Evolutionary conservation across 1,140 invertebrate species (phyloP).

Genomic region (Bicyclus anynana): DNA sequence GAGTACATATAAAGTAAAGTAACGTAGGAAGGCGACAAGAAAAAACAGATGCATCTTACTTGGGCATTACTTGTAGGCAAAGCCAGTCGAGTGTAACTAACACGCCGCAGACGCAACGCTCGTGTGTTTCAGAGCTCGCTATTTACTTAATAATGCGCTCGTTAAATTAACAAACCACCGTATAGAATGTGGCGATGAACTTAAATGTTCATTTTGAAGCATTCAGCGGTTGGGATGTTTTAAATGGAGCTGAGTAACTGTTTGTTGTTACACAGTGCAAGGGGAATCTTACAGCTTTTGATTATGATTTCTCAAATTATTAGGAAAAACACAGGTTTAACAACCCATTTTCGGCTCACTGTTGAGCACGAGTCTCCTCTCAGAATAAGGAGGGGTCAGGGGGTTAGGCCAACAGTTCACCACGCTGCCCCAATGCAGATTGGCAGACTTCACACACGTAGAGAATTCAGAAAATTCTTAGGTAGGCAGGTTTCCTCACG

Average conservation of each 20-base stretch:
- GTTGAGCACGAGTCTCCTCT: no score
- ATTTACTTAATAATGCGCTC: constrained; percentile 37
- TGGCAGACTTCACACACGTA: no score
- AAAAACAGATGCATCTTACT: background rate
- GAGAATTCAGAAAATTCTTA: no score
- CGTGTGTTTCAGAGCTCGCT: constrained; percentile 41
- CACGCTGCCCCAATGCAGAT: no score
- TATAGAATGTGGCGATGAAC: constrained; percentile 22
- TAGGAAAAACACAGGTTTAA: no score
- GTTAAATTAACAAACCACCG: constrained; percentile 41
- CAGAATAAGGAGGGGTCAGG: no score
- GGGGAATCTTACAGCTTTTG: no score
- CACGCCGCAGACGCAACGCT: constrained; percentile 30
- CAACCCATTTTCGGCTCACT: no score
- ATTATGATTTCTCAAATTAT: no score
- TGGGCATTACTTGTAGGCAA: constrained; percentile 10
- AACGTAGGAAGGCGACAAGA: background rate
- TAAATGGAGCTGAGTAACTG: background rate
- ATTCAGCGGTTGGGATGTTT: constrained; percentile 1
- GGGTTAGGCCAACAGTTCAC: no score
- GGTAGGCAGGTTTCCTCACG: no score
- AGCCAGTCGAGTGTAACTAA: constrained; percentile 20
- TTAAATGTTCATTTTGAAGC: constrained; percentile 25
- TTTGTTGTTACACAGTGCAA: no score
- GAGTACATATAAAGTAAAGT: background rate